Evolutionary conservation across 2,888 invertebrate genomes (phyloP).

Genomic region (Agapetus fuscipes): DNA sequence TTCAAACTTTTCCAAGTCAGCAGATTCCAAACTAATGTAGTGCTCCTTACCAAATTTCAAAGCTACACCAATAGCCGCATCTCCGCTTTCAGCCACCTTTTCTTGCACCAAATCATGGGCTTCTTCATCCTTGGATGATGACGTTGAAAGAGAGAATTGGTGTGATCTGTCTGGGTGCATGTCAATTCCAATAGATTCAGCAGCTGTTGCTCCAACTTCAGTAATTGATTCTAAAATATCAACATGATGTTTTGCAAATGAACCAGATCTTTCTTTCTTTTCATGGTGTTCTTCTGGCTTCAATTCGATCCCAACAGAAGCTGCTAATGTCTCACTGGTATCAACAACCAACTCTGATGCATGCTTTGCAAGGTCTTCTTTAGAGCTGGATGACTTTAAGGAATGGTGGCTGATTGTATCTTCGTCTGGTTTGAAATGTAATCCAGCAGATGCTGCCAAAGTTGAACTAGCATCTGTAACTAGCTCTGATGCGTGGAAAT

Average conservation of each 20-base stretch:
- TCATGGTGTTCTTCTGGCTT: neutral
- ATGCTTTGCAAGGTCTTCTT: neutral
- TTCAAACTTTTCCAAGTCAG: conserved; percentile 3
- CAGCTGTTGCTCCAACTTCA: neutral
- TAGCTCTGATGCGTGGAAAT: conserved; percentile 7
- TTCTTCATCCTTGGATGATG: neutral
- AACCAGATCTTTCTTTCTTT: neutral
- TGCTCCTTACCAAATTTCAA: conserved; percentile 4
- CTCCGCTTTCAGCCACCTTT: neutral
- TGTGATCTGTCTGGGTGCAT: neutral
- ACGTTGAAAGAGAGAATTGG: neutral
- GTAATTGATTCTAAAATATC: neutral
- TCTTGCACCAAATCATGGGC: neutral
- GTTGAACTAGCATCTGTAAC: conserved; percentile 16
- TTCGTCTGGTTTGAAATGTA: conserved; percentile 10
- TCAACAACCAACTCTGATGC: conserved; percentile 7
- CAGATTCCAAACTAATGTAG: neutral
- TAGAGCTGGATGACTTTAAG: neutral
- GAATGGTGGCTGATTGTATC: neutral
- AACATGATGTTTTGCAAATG: neutral
- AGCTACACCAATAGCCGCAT: neutral
- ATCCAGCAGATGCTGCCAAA: conserved; percentile 17
- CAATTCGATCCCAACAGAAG: conserved; percentile 1
- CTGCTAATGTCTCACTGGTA: conserved; percentile 8
- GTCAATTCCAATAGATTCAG: neutral